A percentile compares a stretch with the other conserved stretches of the same genome.
phyloP scores from a whole-genome alignment of 2,113 vertebrate species.

The Crotalus horridus region DNA sequence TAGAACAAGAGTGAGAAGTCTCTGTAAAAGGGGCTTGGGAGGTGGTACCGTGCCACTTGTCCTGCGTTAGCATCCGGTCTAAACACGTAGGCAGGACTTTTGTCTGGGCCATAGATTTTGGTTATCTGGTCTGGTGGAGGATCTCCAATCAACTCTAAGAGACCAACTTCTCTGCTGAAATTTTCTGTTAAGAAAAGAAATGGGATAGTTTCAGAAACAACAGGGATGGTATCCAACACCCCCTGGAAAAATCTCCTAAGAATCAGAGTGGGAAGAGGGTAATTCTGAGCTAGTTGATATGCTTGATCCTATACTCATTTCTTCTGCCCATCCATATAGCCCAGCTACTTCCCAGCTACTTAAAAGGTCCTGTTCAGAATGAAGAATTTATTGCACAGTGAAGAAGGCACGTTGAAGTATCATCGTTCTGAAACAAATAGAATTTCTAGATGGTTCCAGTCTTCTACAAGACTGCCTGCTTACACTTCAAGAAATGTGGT shows the following conservation, averaged over 20 bases:
- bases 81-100: constrained; percentile 75
- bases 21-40: constrained; percentile 82
- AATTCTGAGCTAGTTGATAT: not conserved
- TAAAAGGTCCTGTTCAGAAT: not conserved
- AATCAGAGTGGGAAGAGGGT: not conserved
- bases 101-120: constrained; percentile 70
- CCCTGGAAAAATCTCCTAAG: not conserved
- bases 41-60: constrained; percentile 80
- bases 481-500: not conserved
- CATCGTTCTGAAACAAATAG: not conserved
- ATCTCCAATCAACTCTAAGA: constrained; percentile 86
- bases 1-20: constrained; percentile 87
- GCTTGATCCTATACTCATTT: not conserved
- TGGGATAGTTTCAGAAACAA: not conserved
- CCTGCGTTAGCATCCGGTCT: constrained; percentile 75
- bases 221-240: not conserved
- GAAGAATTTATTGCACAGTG: not conserved
- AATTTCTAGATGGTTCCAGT: not conserved
- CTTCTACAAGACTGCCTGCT: not conserved
- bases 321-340: not conserved
- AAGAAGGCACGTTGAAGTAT: not conserved
- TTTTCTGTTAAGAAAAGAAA: constrained; percentile 69
- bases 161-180: constrained; percentile 69
- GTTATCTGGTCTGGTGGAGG: constrained; percentile 77
- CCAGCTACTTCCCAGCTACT: not conserved